A percentile compares a stretch with the other conserved stretches of the same genome.
Evolutionary conservation across 2,888 invertebrate genomes (phyloP).

Genomic region (Mesopsocus fuscifrons): DNA sequence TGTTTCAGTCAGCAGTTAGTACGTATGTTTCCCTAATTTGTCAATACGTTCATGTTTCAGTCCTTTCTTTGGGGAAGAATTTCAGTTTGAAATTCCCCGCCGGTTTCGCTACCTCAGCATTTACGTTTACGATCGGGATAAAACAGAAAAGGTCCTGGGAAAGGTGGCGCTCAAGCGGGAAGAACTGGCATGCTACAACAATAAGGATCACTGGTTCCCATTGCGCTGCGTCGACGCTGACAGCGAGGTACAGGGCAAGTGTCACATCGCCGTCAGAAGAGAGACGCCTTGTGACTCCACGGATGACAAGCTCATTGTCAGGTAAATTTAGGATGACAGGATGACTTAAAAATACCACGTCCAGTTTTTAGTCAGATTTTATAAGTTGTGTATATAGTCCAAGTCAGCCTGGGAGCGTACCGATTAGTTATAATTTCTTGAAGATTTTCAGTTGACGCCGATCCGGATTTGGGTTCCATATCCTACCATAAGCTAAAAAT

Average conservation of each 20-base stretch:
- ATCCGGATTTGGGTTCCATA: no score
- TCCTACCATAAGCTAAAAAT: no score
- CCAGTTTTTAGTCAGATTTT: no score
- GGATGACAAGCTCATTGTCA: conserved; percentile 2
- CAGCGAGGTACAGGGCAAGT: conserved; percentile 64
- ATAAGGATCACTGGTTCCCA: conserved; percentile 86
- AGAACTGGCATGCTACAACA: conserved; percentile 58
- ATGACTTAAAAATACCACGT: no score
- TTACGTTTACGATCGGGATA: conserved; percentile 76
- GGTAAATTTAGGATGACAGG: background rate
- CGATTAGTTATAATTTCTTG: no score
- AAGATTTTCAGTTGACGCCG: no score
- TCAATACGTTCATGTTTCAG: no score
- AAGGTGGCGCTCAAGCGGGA: conserved; percentile 78
- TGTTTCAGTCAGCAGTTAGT: no score
- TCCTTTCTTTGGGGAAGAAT: conserved; percentile 86
- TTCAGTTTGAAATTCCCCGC: conserved; percentile 80
- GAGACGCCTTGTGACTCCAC: background rate
- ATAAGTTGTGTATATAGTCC: no score
- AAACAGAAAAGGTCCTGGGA: conserved; percentile 65
- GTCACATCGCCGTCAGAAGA: conserved; percentile 4
- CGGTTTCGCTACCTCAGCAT: conserved; percentile 76
- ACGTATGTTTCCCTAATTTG: no score
- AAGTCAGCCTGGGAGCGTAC: no score
- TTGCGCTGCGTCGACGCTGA: conserved; percentile 70